Evolutionary conservation across 2,888 invertebrate species (phyloP).

Genomic region (Campoplex nolae): DNA sequence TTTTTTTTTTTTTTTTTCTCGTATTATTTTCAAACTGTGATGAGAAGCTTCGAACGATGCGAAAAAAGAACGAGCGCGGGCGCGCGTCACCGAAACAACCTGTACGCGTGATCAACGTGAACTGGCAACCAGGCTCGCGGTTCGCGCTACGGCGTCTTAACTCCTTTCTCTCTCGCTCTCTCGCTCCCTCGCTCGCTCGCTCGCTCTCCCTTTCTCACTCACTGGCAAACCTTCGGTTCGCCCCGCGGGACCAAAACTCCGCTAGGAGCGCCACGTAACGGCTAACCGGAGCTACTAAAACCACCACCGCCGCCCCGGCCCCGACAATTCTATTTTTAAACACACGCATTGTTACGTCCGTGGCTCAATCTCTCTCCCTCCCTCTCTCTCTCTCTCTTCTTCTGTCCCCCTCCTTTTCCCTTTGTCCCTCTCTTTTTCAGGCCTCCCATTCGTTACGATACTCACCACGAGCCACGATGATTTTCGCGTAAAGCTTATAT

Average conservation of each 20-base stretch:
- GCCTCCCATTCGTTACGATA: slow-evolving; percentile 20
- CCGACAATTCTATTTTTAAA: slow-evolving; percentile 72
- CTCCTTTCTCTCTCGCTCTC: slow-evolving; percentile 18
- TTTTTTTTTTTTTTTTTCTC: background rate
- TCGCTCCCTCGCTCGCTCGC: slow-evolving; percentile 23
- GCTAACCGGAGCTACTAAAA: slow-evolving; percentile 48
- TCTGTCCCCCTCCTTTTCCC: slow-evolving; percentile 8
- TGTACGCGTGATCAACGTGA: slow-evolving; percentile 70
- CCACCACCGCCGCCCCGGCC: slow-evolving; percentile 62
- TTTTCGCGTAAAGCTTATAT: slow-evolving; percentile 45
- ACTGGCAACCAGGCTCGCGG: slow-evolving; percentile 67
- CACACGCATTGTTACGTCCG: slow-evolving; percentile 72
- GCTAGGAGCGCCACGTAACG: slow-evolving; percentile 67
- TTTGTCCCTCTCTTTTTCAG: slow-evolving; percentile 14
- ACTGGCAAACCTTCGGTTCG: slow-evolving; percentile 43
- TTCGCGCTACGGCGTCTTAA: slow-evolving; percentile 54
- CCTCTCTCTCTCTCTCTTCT: slow-evolving; percentile 10
- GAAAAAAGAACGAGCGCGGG: background rate
- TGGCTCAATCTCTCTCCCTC: slow-evolving; percentile 49
- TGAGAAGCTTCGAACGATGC: background rate
- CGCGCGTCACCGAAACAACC: slow-evolving; percentile 40
- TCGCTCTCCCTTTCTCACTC: slow-evolving; percentile 39
- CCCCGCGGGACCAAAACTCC: slow-evolving; percentile 55
- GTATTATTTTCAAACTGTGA: background rate
- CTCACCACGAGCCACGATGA: slow-evolving; percentile 16